Evolutionary conservation across 2,888 invertebrate species (phyloP).

Genomic region (Rhyacophila evoluta): DNA sequence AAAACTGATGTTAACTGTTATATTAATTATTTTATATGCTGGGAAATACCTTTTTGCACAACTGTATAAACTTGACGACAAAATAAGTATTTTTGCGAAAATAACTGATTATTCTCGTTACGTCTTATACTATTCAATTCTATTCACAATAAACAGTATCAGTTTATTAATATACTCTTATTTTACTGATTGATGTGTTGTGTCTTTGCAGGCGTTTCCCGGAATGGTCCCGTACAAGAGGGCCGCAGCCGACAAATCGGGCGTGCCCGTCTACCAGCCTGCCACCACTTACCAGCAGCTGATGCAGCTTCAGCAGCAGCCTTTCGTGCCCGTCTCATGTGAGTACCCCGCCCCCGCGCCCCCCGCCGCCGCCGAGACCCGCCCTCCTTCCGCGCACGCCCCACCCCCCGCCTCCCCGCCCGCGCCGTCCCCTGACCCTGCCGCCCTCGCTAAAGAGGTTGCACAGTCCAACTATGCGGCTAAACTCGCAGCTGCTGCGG

Average conservation of each 20-base stretch:
- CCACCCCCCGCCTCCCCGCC: conserved; percentile 53
- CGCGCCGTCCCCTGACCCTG: conserved; percentile 60
- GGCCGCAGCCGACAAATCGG: conserved; percentile 96
- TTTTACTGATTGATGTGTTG: no score
- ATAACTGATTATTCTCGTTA: no score
- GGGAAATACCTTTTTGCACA: no score
- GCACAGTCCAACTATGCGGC: conserved; percentile 87
- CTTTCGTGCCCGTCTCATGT: conserved; percentile 99
- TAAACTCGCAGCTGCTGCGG: conserved; percentile 68
- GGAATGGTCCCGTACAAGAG: conserved; percentile 97
- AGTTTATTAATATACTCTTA: no score
- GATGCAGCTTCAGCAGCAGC: conserved; percentile 90
- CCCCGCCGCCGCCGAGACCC: conserved; percentile 70
- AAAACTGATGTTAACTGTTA: no score
- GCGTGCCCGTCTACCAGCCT: conserved; percentile 95
- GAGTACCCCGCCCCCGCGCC: conserved; percentile 86
- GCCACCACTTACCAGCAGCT: conserved; percentile 94
- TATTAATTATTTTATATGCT: no score
- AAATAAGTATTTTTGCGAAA: no score
- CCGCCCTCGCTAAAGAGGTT: conserved; percentile 81
- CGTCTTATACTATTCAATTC: no score
- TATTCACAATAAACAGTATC: no score
- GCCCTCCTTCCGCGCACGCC: conserved; percentile 57
- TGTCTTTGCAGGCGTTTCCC: conserved; percentile 88
- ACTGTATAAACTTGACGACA: no score